Percentiles rank a stretch among this genome's conserved stretches.
These are phyloP conservation scores for Meiosimyza platycephala DNA, from an alignment of 2,888 invertebrate species.

Conservation along the genomic window DNA sequence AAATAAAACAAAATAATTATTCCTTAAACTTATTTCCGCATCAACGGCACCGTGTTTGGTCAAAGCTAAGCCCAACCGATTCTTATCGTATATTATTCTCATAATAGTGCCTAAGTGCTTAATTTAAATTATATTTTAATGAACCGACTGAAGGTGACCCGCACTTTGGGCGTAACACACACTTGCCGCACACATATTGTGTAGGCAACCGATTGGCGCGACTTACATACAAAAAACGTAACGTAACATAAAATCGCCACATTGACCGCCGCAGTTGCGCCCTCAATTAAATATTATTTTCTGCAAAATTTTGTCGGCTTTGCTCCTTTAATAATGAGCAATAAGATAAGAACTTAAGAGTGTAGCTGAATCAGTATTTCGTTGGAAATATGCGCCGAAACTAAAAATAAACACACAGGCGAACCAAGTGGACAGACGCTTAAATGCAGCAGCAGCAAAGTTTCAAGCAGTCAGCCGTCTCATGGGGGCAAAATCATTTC, in stretches of 20 bases:
- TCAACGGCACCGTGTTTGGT: too few species aligned
- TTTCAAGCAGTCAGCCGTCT: too few species aligned
- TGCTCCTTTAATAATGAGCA: conserved; percentile 25
- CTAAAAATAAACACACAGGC: neutral
- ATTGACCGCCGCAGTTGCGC: conserved; percentile 28
- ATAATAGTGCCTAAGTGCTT: neutral
- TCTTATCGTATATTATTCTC: neutral
- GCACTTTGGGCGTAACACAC: neutral
- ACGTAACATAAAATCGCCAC: neutral
- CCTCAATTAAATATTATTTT: conserved; percentile 53
- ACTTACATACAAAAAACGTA: too few species aligned
- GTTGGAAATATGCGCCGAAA: conserved; percentile 21
- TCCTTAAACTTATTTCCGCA: too few species aligned
- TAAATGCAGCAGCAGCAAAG: too few species aligned
- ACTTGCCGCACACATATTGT: neutral
- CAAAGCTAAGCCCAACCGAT: too few species aligned
- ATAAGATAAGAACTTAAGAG: conserved; percentile 17
- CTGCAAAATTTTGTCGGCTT: conserved; percentile 55
- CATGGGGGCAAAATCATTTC: too few species aligned
- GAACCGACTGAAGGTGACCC: neutral
- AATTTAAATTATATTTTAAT: neutral
- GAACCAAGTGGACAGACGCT: too few species aligned
- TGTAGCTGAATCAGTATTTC: neutral
- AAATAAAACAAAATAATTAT: too few species aligned
- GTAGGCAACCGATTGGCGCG: neutral